A percentile compares a stretch with the other conserved stretches of the same genome.
Evolutionary conservation across 2,888 invertebrate genomes (phyloP).

Genomic region (Rhorus exstirpatorius): DNA sequence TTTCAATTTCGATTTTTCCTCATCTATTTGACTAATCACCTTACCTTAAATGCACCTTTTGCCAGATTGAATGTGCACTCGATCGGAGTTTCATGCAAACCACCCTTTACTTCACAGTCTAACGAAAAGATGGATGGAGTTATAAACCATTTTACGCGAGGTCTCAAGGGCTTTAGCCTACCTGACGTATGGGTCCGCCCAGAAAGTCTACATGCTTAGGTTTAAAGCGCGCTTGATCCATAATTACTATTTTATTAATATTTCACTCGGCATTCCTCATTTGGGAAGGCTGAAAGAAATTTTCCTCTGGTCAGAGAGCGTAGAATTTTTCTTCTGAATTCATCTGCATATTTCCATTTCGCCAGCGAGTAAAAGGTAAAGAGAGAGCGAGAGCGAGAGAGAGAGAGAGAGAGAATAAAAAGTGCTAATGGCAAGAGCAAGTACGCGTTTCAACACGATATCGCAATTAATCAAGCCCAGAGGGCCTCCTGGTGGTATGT

Average conservation of each 20-base stretch:
- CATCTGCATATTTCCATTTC: conserved; percentile 21
- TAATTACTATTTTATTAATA: conserved; percentile 45
- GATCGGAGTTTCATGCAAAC: too few relatives aligned
- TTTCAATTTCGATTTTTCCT: too few relatives aligned
- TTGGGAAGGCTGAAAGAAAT: neutral
- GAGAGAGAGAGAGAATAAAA: conserved; percentile 14
- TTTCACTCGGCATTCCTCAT: neutral
- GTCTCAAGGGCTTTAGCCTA: too few relatives aligned
- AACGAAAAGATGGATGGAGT: too few relatives aligned
- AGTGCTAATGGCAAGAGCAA: conserved; percentile 57
- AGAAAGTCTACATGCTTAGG: too few relatives aligned
- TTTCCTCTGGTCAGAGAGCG: conserved; percentile 10
- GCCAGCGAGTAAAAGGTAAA: neutral
- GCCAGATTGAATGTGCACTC: too few relatives aligned
- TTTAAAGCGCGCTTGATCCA: too few relatives aligned
- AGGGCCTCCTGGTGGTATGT: conserved; percentile 31
- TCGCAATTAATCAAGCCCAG: conserved; percentile 68
- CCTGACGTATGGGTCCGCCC: too few relatives aligned
- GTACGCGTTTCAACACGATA: conserved; percentile 63
- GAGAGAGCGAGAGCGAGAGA: neutral
- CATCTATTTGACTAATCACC: too few relatives aligned
- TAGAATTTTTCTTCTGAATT: conserved; percentile 15
- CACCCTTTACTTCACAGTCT: too few relatives aligned
- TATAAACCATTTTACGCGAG: too few relatives aligned
- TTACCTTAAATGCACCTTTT: too few relatives aligned